Evolutionary conservation across 2,797 vertebrate genomes (phyloP).

Genomic region (Microctenopoma lineatum): DNA sequence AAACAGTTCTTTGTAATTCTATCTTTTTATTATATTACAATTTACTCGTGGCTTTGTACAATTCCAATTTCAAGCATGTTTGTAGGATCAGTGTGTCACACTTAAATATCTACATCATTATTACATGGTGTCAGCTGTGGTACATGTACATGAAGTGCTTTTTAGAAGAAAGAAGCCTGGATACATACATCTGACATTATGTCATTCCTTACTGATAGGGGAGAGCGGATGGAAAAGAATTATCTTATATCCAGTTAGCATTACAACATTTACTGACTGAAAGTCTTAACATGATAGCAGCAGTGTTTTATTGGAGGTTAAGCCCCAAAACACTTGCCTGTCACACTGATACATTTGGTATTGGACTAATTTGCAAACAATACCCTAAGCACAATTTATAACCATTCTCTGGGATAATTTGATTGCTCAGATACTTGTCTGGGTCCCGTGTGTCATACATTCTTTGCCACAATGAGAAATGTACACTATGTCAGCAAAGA

Average conservation of each 20-base stretch:
- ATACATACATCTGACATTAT: too few relatives aligned
- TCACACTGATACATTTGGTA: slow-evolving; percentile 60
- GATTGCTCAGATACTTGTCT: slow-evolving; percentile 57
- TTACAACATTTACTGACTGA: slow-evolving; percentile 31
- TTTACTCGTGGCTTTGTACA: slow-evolving; percentile 4
- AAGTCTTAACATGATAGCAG: slow-evolving; percentile 48
- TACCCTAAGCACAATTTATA: slow-evolving; percentile 66
- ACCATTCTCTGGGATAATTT: slow-evolving; percentile 71
- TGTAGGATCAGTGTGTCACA: slow-evolving; percentile 3
- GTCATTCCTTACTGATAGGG: too few relatives aligned
- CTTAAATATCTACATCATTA: background rate
- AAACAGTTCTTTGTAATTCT: background rate
- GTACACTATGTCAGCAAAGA: slow-evolving; percentile 65
- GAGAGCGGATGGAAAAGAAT: background rate
- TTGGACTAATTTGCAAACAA: slow-evolving; percentile 74
- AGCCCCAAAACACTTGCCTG: slow-evolving; percentile 37
- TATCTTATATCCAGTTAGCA: background rate
- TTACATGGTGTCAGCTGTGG: background rate
- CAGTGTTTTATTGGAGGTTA: slow-evolving; percentile 39
- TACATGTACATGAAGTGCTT: slow-evolving; percentile 18
- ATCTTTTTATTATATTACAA: background rate
- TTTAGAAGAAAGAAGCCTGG: background rate
- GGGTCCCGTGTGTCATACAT: slow-evolving; percentile 53
- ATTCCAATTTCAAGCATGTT: background rate
- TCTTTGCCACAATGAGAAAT: slow-evolving; percentile 59